Conservation (phyloP, 2,113 vertebrate genomes). For the Saguinus imperator region DNA sequence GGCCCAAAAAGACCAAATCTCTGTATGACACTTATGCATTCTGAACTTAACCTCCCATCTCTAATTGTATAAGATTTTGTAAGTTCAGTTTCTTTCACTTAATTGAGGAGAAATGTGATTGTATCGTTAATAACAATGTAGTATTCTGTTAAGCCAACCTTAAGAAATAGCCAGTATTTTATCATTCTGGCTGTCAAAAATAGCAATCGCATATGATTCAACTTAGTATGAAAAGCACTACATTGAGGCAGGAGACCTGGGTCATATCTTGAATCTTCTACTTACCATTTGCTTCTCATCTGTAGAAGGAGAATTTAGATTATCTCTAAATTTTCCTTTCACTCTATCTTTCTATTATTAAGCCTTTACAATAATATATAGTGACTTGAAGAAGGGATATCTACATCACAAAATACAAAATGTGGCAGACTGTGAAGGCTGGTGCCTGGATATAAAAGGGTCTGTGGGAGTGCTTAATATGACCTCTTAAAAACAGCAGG, state of each 20-base stretch:
- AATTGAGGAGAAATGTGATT: neutral
- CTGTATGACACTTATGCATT: neutral
- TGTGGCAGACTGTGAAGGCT: neutral
- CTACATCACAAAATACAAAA: neutral
- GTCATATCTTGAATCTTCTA: neutral
- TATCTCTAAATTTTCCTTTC: neutral
- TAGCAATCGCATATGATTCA: neutral
- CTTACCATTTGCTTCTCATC: neutral
- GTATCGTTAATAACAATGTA: neutral
- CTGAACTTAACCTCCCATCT: neutral
- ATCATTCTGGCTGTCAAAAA: neutral
- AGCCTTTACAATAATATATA: neutral
- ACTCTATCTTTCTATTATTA: neutral
- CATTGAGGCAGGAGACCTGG: neutral
- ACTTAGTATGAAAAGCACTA: neutral
- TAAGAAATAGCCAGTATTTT: neutral
- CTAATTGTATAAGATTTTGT: neutral
- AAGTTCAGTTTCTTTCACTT: neutral
- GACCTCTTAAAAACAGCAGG: neutral
- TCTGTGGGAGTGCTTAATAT: neutral
- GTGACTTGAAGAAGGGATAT: neutral
- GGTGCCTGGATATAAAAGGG: neutral
- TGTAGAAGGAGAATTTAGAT: neutral
- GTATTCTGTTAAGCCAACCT: neutral
- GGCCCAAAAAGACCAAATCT: neutral